These are phyloP conservation scores for Sarcophaga rosellei DNA, from an alignment of 2,888 invertebrate species.

Conservation along the genomic window DNA sequence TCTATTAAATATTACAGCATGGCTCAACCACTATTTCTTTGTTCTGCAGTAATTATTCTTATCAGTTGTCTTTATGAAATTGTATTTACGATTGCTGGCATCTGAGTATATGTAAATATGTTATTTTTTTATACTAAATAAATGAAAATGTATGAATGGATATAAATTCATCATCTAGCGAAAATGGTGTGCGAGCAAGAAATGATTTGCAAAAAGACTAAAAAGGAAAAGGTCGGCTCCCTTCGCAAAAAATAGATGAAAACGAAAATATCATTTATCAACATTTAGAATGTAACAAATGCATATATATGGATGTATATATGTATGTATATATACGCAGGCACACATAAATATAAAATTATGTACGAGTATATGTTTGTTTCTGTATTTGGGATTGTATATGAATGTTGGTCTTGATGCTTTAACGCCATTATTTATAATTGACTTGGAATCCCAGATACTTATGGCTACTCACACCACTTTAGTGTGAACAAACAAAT, in stretches of 20 bases:
- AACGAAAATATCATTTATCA: slow-evolving; percentile 46
- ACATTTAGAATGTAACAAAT: not conserved
- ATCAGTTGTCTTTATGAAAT: not conserved
- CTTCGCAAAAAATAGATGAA: not conserved
- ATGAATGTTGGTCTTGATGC: not conserved
- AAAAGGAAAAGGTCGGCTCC: not conserved
- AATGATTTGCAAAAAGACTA: not conserved
- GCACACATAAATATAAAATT: slow-evolving; percentile 25
- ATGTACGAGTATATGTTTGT: not conserved
- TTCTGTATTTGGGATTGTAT: not conserved
- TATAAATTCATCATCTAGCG: not conserved
- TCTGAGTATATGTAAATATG: not conserved
- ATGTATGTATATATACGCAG: not conserved
- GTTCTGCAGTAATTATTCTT: not conserved
- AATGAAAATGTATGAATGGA: too few relatives aligned
- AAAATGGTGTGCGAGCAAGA: not conserved
- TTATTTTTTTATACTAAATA: not conserved
- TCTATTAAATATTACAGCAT: too few relatives aligned
- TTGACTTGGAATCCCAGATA: slow-evolving; percentile 59
- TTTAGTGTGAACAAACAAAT: not conserved
- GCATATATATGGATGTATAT: not conserved
- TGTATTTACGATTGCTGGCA: not conserved
- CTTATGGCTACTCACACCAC: slow-evolving; percentile 41
- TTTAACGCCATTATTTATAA: slow-evolving; percentile 60
- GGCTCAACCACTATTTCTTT: too few relatives aligned